Percentiles rank a stretch among this genome's conserved stretches.
These are phyloP conservation scores for Pampusana beccarii DNA, from an alignment of 2,113 vertebrate species.

Conservation along the genomic window DNA sequence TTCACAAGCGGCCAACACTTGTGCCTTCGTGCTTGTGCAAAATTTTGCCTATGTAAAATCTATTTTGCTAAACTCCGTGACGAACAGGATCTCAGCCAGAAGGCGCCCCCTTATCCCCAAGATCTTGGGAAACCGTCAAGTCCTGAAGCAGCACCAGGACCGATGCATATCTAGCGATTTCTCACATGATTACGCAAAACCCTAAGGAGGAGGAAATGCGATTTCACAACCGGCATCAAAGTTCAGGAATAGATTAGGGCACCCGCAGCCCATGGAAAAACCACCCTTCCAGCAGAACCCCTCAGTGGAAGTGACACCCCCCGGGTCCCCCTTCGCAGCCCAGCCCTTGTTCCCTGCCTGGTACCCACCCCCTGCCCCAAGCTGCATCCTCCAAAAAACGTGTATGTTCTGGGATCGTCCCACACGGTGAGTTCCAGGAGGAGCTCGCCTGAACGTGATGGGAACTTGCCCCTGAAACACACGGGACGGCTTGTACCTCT, in stretches of 20 bases:
- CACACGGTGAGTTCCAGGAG: fast-evolving
- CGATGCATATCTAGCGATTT: background rate
- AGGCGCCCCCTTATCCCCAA: background rate
- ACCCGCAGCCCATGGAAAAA: background rate
- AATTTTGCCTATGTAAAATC: background rate
- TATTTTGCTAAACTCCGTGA: background rate
- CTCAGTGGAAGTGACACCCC: background rate
- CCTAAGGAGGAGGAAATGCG: background rate
- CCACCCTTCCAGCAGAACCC: background rate
- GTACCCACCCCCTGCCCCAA: background rate
- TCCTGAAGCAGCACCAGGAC: background rate
- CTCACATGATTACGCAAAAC: slow-evolving; percentile 17
- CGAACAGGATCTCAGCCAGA: background rate
- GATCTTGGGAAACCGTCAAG: background rate
- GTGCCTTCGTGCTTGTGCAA: background rate
- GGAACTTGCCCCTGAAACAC: background rate
- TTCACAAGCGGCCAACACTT: background rate
- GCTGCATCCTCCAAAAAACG: background rate
- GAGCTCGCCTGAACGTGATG: background rate
- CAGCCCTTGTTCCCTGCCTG: background rate
- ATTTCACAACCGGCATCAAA: background rate
- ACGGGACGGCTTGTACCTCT: background rate
- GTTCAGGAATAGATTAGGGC: background rate
- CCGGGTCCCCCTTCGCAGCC: background rate
- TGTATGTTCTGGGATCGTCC: fast-evolving